Conservation (phyloP, 2,888 invertebrate species). For the Prosopocoilus inquinatus region DNA sequence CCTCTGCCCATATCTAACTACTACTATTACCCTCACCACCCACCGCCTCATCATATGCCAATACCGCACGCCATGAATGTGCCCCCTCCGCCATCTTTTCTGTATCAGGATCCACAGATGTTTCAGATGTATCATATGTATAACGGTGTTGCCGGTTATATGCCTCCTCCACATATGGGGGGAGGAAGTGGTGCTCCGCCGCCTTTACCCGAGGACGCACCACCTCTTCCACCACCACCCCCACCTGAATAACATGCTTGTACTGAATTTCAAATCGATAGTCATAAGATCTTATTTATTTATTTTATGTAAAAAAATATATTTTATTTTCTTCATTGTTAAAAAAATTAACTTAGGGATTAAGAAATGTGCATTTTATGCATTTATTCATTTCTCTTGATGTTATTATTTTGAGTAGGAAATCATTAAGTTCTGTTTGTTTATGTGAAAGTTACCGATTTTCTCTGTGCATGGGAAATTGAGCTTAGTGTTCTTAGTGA, state of each 20-base stretch:
- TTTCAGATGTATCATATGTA: constrained; percentile 43
- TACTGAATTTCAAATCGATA: not conserved
- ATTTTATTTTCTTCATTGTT: not conserved
- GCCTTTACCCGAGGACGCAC: constrained; percentile 59
- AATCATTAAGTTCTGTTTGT: too few relatives aligned
- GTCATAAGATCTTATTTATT: not conserved
- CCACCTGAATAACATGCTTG: constrained; percentile 42
- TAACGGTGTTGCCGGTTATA: constrained; percentile 34
- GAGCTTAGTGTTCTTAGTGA: too few relatives aligned
- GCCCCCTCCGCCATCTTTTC: constrained; percentile 34
- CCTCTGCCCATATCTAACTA: constrained; percentile 39
- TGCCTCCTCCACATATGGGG: constrained; percentile 33
- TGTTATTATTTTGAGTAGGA: not conserved
- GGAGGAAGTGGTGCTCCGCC: constrained; percentile 45
- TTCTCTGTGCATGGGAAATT: too few relatives aligned
- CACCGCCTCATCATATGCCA: constrained; percentile 8
- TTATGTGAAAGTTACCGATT: too few relatives aligned
- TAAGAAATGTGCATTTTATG: not conserved
- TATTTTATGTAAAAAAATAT: not conserved
- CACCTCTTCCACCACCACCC: constrained; percentile 64
- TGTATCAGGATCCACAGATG: constrained; percentile 32
- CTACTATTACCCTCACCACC: constrained; percentile 8
- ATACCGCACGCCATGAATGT: constrained; percentile 38
- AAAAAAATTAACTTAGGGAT: not conserved
- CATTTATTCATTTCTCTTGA: not conserved